Evolutionary conservation across 2,888 invertebrate genomes (phyloP).

Genomic region (Machimus atricapillus): DNA sequence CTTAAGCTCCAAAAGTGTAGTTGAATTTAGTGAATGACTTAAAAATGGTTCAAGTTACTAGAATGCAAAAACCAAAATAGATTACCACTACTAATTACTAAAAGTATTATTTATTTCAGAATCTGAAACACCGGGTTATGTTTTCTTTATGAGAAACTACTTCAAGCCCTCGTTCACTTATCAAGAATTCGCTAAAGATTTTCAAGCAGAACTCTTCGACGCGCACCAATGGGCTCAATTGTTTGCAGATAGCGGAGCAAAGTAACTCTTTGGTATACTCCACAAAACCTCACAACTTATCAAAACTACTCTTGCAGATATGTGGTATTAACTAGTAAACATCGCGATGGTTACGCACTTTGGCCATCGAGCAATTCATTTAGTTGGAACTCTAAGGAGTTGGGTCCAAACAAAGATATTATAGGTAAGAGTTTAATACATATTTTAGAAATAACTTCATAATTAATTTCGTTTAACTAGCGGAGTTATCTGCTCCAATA

Average conservation of each 20-base stretch:
- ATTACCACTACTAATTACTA: too few relatives aligned
- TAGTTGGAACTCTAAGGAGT: slow-evolving; percentile 83
- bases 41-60: too few relatives aligned
- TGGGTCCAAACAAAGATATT: slow-evolving; percentile 79
- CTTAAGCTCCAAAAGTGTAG: too few relatives aligned
- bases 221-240: slow-evolving; percentile 84
- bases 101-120: neutral
- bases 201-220: slow-evolving; percentile 89
- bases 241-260: slow-evolving; percentile 85
- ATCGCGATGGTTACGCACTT: slow-evolving; percentile 85
- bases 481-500: slow-evolving; percentile 74
- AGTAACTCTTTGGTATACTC: slow-evolving; percentile 63
- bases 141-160: slow-evolving; percentile 79
- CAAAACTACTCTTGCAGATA: slow-evolving; percentile 65
- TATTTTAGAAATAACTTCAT: neutral
- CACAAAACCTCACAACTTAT: neutral
- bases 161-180: slow-evolving; percentile 87
- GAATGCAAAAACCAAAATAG: too few relatives aligned
- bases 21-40: too few relatives aligned
- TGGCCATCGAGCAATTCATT: slow-evolving; percentile 85
- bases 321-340: slow-evolving; percentile 84
- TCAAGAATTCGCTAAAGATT: slow-evolving; percentile 88
- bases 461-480: slow-evolving; percentile 47
- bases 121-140: slow-evolving; percentile 55
- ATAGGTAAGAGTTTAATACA: slow-evolving; percentile 65